Conservation (phyloP, 2,797 vertebrate genomes). For the Perdix hodgsoniae region DNA sequence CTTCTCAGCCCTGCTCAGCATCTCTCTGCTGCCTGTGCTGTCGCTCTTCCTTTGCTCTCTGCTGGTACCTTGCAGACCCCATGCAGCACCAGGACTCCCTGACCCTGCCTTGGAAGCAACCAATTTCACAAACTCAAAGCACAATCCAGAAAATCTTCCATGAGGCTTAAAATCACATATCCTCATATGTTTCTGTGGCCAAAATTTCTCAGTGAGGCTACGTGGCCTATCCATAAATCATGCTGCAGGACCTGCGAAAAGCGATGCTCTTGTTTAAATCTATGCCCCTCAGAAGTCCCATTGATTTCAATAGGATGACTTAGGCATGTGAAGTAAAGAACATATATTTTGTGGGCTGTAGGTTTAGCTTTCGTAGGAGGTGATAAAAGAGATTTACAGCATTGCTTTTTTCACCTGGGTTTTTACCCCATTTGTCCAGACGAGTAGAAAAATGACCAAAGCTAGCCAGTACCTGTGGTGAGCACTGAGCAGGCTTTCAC, state of each 20-base stretch:
- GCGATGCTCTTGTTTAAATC: not conserved
- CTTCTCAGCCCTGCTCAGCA: not conserved
- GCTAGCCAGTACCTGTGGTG: not conserved
- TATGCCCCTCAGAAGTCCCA: constrained; percentile 17
- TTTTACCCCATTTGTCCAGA: constrained; percentile 59
- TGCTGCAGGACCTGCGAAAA: not conserved
- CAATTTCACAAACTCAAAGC: not conserved
- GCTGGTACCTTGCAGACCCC: not conserved
- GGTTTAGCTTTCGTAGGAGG: constrained; percentile 32
- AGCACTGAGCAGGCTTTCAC: not conserved
- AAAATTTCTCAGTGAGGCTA: not conserved
- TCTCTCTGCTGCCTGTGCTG: not conserved
- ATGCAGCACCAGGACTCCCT: accelerated
- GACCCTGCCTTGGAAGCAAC: accelerated
- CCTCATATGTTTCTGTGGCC: not conserved
- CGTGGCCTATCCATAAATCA: not conserved
- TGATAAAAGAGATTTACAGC: constrained; percentile 57
- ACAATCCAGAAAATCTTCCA: not conserved
- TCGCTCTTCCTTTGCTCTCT: not conserved
- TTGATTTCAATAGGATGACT: constrained; percentile 38
- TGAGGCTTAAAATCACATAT: not conserved
- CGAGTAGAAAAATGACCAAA: constrained; percentile 45
- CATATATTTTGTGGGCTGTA: not conserved
- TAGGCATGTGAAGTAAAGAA: not conserved
- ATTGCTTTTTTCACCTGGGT: constrained; percentile 46